Base-by-base conservation (phyloP, 1,140 invertebrate species). In the Zaprionus tsacasi region DNA sequence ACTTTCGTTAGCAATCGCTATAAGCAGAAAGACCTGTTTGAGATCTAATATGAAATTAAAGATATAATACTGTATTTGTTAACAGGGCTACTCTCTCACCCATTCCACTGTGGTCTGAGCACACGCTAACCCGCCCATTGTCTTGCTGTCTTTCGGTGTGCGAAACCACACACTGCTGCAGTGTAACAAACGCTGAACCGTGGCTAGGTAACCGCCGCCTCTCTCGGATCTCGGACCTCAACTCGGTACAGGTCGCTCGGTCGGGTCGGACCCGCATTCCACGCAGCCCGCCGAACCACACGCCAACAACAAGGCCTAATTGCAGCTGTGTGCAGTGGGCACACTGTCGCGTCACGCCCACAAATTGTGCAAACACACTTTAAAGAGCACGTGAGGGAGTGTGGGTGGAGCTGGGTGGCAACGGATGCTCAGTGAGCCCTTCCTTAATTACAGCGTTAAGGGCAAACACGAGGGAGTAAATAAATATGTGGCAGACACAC, bases 401-500 rank as follows among this genome's bases (percentile, higher is more conserved):
- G 45, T 38, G 61, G 25, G 50, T 56, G 40, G 27, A 15, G 30
- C 43, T 48, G 45, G 17, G 15, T 33, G 58, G 50, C 17, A 36
- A 43, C 36, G 52, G 57, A 66, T 58, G 63, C 38, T 33, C 27
- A n/a, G 48, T 59, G 40, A 71, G 67, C 60, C 36, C 55, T 50
- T 33, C 78, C 80, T 69, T 82, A 88, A 87, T 87, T 87, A 82
- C 64, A 78, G 57, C 48, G 71, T 88, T 83, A 68, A 77, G 68
- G 73, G 70, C 56, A 68, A 64, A 57, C 43, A 71, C 52, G 48
- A 50, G 61, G 36, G 45, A 69, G 65, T 60, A 13, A 27, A 59
- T 45, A 72, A 17, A 55, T 54, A 12, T 36, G 30, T 45, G 56
- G 30, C 1, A n/a, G 13, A 11, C 4, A 8, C 11, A 35, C 1